Base-by-base conservation (phyloP, 2,888 invertebrate genomes). In the Cataglyphis albicans region DNA sequence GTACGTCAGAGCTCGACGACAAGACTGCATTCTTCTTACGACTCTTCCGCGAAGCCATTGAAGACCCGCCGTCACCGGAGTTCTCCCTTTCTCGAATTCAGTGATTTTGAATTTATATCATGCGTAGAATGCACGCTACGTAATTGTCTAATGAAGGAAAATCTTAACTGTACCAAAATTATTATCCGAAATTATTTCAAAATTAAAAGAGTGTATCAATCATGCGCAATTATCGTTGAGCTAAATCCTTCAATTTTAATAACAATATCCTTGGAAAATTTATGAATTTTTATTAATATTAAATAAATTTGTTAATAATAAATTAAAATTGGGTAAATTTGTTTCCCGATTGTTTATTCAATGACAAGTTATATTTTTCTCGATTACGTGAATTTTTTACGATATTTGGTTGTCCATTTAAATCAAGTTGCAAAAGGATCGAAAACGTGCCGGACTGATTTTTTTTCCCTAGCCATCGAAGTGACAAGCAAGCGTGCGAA, bases 1-100 rank as follows among this genome's bases (percentile, higher is more conserved):
- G 93, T 93, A 92, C 89, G 88, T 92, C 91, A 80, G 91, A 87
- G 86, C 89, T 88, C 90, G 91, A 92, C 91, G 92, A 93, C 92
- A 91, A 92, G 93, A 93, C 92, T 89, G 90, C 93, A 93, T 92
- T 93, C 93, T 93, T 92, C 90, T 91, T 88, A 88, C 86, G 86
- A 81, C 59, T 82, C 67, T 89, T 89, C 89, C 57, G 73, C 85
- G 89, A 89, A 89, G 83, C 80, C 83, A 81, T 59, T 73, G 83
- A 52, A 72, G 64, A 70, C 57, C 73, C 48, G 76, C 48, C 21
- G 32, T 25, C 65, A 61, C 25, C 21, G 25, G 35, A 6, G 55
- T 21, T 74, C 29, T 41, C 59, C 61, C 63, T 63, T 48, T 81
- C 61, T 52, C 25, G 55, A 44, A 57, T 52, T 35, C 12, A 48